Base-by-base conservation (phyloP, 2,888 invertebrate genomes). In the Scaptomyza cyrtandrae region DNA sequence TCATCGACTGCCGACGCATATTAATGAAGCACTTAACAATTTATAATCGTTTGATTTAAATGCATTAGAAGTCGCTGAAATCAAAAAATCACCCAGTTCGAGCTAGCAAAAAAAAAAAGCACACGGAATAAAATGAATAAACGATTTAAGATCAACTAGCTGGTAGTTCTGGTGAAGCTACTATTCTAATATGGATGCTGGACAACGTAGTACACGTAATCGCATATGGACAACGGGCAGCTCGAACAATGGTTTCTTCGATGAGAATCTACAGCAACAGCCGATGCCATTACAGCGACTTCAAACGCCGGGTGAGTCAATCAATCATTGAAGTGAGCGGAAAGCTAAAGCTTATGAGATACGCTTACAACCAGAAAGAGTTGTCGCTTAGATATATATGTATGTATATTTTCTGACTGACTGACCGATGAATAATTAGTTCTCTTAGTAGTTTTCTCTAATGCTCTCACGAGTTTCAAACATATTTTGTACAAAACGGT, bases 141-240 rank as follows among this genome's bases (percentile, higher is more conserved):
- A 55, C 44, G 37, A 44, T 59, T 44, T n/a, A 61, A 65, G 31
- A 55, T 65, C 45, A 65, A 74, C 43, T 64, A 65, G 46, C 9
- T 31, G 49, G 48, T 13, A 45, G 53, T 49, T 35, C 7, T 13
- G 57, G 3, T 37, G 14, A 11, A 37, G 29, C 27, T 14, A 41
- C 33, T 33, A 33, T 60, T 55, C 9, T n/a, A 71, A 62, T 39
- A 80, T 71, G 75, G 67, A 76, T 79, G 77, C 78, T 66, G 77
- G 67, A 71, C 73, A 73, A 48, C 31, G 70, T 14, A 75, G 70
- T 46, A 68, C 60, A 6, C 83, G 82, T 31, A 84, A 85, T 59
- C 80, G 70, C 37, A 71, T 90, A 52, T 90, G 90, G 90, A 83
- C 89, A 44, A 90, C 90, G 50, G 79, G 79, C 60, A 69, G 57